Evolutionary conservation across 2,797 vertebrate genomes (phyloP).

Genomic region (Sebastes oblongus): DNA sequence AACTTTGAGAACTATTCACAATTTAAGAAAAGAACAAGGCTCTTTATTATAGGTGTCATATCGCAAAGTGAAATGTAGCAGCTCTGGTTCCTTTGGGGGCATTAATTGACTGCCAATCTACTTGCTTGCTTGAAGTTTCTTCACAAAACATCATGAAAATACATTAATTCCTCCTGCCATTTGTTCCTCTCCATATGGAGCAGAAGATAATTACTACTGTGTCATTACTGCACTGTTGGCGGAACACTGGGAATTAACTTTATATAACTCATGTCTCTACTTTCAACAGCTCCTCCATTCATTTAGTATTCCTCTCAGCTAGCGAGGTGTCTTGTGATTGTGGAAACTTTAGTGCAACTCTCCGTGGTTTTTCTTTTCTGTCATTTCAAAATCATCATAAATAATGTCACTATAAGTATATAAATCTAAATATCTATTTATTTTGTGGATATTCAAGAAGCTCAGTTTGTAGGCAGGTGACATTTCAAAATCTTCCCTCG

Average conservation of each 20-base stretch:
- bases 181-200: conserved; percentile 43
- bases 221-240: conserved; percentile 25
- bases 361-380: background rate
- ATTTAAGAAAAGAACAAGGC: conserved; percentile 15
- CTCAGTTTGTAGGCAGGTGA: background rate
- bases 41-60: conserved; percentile 15
- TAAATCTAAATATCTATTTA: background rate
- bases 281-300: conserved; percentile 10
- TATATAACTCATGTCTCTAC: conserved; percentile 22
- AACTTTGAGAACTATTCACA: background rate
- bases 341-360: background rate
- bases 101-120: conserved; percentile 47
- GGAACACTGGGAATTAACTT: conserved; percentile 36
- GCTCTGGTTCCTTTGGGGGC: conserved; percentile 14
- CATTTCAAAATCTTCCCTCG: conserved; percentile 14
- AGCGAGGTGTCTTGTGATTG: background rate
- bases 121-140: conserved; percentile 28
- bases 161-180: conserved; percentile 20
- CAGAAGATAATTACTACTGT: conserved; percentile 43
- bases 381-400: background rate
- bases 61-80: conserved; percentile 10
- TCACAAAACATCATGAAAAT: conserved; percentile 24
- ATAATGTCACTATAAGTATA: background rate
- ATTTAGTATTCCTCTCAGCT: conserved; percentile 16
- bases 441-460: background rate